Conservation (phyloP, 2,113 vertebrate genomes). For the Taxidea taxus region DNA sequence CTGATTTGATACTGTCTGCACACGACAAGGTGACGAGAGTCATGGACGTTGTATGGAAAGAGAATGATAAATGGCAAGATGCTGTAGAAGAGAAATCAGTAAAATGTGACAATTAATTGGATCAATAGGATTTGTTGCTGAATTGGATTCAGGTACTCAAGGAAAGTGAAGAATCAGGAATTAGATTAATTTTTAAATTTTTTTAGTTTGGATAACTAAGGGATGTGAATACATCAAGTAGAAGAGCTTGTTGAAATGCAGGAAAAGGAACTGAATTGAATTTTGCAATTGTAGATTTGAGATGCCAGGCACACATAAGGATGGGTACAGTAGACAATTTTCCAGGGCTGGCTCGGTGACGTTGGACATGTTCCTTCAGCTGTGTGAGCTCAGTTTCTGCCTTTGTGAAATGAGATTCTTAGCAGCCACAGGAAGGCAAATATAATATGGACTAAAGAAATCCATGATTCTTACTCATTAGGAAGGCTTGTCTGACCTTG, state of each 20-base stretch:
- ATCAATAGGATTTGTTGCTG: neutral
- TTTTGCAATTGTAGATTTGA: neutral
- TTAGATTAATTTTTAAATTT: neutral
- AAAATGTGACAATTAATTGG: neutral
- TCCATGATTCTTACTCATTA: neutral
- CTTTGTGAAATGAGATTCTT: neutral
- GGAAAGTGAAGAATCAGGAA: neutral
- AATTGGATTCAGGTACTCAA: neutral
- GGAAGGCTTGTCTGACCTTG: neutral
- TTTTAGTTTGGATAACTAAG: neutral
- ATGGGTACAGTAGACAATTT: neutral
- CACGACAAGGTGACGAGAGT: neutral
- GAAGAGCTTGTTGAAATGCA: neutral
- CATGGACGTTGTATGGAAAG: neutral
- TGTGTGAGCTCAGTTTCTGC: neutral
- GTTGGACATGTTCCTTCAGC: neutral
- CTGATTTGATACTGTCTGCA: fast-evolving
- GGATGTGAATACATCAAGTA: neutral
- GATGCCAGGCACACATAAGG: neutral
- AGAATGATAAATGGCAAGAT: neutral
- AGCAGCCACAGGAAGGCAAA: neutral
- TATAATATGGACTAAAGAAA: neutral
- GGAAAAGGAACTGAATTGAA: neutral
- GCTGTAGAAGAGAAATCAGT: neutral
- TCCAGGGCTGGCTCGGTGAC: neutral